Percentiles rank a stretch among this genome's conserved stretches.
Evolutionary conservation across 2,888 invertebrate species (phyloP).

Genomic region (Linnaemya tessellans): DNA sequence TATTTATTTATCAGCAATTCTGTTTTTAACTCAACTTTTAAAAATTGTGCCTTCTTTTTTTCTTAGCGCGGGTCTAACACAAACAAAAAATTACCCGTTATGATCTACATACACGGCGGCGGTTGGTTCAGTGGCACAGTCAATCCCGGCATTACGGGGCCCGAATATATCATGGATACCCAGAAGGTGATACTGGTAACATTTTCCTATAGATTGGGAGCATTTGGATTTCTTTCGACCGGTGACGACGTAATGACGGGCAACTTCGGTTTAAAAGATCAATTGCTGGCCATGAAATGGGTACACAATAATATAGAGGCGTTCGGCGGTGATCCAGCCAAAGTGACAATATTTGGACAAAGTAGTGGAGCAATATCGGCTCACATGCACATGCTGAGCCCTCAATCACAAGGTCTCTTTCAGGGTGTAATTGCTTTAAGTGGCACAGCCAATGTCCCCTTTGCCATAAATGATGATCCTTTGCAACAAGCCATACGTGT

Average conservation of each 20-base stretch:
- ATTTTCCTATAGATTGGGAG: slow-evolving; percentile 83
- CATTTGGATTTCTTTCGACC: slow-evolving; percentile 84
- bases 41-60: neutral
- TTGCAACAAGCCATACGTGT: slow-evolving; percentile 80
- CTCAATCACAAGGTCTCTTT: slow-evolving; percentile 83
- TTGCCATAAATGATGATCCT: slow-evolving; percentile 77
- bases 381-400: slow-evolving; percentile 84
- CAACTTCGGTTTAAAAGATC: slow-evolving; percentile 84
- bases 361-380: slow-evolving; percentile 84
- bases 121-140: slow-evolving; percentile 84
- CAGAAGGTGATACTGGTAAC: slow-evolving; percentile 84
- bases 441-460: slow-evolving; percentile 84
- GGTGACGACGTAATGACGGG: slow-evolving; percentile 83
- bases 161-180: slow-evolving; percentile 84
- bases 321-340: slow-evolving; percentile 83
- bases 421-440: slow-evolving; percentile 84
- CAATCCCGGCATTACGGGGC: slow-evolving; percentile 82
- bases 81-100: slow-evolving; percentile 82
- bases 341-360: slow-evolving; percentile 84
- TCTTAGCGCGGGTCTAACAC: neutral
- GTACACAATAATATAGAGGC: slow-evolving; percentile 82
- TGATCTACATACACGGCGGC: slow-evolving; percentile 85
- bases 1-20: no score
- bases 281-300: slow-evolving; percentile 84
- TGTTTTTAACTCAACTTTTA: no score